phyloP scores from a whole-genome alignment of 2,113 vertebrate genomes.

The Rallus limicola region DNA sequence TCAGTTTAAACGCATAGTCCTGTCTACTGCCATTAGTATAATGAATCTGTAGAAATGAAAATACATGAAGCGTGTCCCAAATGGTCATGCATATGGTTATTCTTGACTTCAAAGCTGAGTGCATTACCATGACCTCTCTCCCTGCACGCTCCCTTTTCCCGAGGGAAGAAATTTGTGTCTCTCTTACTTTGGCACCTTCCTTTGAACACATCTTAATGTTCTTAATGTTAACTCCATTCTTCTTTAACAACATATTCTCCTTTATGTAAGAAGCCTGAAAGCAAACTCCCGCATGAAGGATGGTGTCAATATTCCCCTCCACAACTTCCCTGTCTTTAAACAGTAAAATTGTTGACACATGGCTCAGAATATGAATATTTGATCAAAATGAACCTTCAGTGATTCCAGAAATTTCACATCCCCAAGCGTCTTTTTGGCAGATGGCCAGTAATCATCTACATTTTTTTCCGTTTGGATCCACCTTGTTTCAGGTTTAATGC shows the following conservation, averaged over 20 bases:
- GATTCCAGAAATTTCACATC: slow-evolving; percentile 68
- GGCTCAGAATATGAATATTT: slow-evolving; percentile 67
- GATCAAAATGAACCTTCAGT: slow-evolving; percentile 67
- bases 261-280: slow-evolving; percentile 24
- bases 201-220: not conserved
- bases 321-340: slow-evolving; percentile 32
- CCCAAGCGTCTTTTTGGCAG: slow-evolving; percentile 68
- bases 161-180: not conserved
- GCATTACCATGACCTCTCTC: not conserved
- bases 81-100: not conserved
- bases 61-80: slow-evolving; percentile 39
- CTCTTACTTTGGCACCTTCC: not conserved
- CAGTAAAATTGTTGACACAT: slow-evolving; percentile 50
- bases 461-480: slow-evolving; percentile 68
- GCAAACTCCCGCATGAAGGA: not conserved
- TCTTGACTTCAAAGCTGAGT: slow-evolving; percentile 46
- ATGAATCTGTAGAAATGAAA: slow-evolving; percentile 28
- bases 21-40: not conserved
- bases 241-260: not conserved
- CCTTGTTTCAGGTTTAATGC: slow-evolving; percentile 77
- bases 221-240: not conserved
- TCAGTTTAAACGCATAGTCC: not conserved
- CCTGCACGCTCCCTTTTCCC: not conserved
- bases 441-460: slow-evolving; percentile 70
- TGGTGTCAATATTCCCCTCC: slow-evolving; percentile 22